Evolutionary conservation across 2,797 vertebrate species (phyloP).

Genomic region (Echeneis naucrates): DNA sequence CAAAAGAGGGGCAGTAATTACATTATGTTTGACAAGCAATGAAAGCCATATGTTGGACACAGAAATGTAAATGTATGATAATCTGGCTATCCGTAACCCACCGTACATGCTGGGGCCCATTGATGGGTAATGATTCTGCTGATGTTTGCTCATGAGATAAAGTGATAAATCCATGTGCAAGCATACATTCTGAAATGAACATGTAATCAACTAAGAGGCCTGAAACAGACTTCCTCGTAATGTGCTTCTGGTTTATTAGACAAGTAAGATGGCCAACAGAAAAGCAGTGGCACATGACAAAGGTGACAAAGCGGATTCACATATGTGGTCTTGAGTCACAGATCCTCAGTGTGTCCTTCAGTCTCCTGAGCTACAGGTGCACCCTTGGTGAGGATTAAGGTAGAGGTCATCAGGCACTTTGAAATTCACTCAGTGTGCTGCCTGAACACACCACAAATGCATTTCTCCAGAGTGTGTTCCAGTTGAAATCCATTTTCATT

Average conservation of each 20-base stretch:
- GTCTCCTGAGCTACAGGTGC: slow-evolving; percentile 32
- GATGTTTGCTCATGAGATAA: slow-evolving; percentile 50
- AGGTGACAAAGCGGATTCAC: slow-evolving; percentile 37
- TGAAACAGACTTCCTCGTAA: slow-evolving; percentile 27
- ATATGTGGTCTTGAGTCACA: slow-evolving; percentile 32
- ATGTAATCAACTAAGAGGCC: slow-evolving; percentile 20
- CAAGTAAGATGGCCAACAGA: slow-evolving; percentile 1
- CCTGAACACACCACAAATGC: slow-evolving; percentile 36
- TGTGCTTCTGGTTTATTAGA: slow-evolving; percentile 34
- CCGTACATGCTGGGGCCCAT: slow-evolving; percentile 28
- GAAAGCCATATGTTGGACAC: slow-evolving; percentile 54
- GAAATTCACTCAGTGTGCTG: slow-evolving; percentile 48
- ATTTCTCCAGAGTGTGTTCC: slow-evolving; percentile 50
- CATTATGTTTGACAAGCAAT: slow-evolving; percentile 67
- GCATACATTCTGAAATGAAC: slow-evolving; percentile 17
- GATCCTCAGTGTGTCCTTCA: slow-evolving; percentile 36
- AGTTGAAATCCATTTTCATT: slow-evolving; percentile 68
- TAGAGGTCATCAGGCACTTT: slow-evolving; percentile 60
- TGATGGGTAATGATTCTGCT: slow-evolving; percentile 41
- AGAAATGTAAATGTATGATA: slow-evolving; percentile 70
- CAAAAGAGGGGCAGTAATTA: slow-evolving; percentile 58
- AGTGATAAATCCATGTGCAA: slow-evolving; percentile 25
- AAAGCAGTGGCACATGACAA: slow-evolving; percentile 11
- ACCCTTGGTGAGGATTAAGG: slow-evolving; percentile 51
- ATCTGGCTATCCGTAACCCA: slow-evolving; percentile 58